phyloP scores from a whole-genome alignment of 2,888 invertebrate genomes.

The Morpho deidamia region DNA sequence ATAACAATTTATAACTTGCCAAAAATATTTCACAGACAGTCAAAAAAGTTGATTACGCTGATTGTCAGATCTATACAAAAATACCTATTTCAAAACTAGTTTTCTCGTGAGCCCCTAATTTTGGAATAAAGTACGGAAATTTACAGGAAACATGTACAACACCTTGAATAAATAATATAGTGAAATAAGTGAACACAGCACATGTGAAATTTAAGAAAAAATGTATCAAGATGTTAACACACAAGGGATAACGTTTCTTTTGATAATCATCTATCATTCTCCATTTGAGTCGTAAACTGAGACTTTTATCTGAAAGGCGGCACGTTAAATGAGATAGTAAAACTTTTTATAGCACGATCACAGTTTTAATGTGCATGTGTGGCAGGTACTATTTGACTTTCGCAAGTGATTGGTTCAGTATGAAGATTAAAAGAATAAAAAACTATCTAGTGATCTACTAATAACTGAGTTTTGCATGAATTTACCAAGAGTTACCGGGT shows the following conservation, averaged over 20 bases:
- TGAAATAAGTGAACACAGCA: neutral
- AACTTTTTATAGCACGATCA: slow-evolving; percentile 59
- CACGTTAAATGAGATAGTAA: slow-evolving; percentile 60
- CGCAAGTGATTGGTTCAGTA: neutral
- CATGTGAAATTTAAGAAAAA: neutral
- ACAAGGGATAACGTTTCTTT: slow-evolving; percentile 35
- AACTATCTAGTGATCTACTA: too few relatives aligned
- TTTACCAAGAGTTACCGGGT: too few relatives aligned
- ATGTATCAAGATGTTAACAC: neutral
- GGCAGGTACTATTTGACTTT: slow-evolving; percentile 7
- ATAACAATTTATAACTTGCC: too few relatives aligned
- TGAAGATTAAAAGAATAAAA: neutral
- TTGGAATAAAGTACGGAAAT: too few relatives aligned
- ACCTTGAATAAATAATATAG: too few relatives aligned
- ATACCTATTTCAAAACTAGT: too few relatives aligned
- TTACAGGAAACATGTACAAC: too few relatives aligned
- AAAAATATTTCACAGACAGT: too few relatives aligned
- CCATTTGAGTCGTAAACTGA: slow-evolving; percentile 37
- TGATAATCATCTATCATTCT: slow-evolving; percentile 36
- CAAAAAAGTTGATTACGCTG: too few relatives aligned
- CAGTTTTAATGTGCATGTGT: slow-evolving; percentile 25
- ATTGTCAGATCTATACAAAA: too few relatives aligned
- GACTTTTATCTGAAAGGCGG: slow-evolving; percentile 54
- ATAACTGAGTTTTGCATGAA: too few relatives aligned
- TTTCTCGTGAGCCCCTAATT: too few relatives aligned